These are phyloP conservation scores for Tichodroma muraria DNA, from an alignment of 2,113 vertebrate species.

Conservation along the genomic window DNA sequence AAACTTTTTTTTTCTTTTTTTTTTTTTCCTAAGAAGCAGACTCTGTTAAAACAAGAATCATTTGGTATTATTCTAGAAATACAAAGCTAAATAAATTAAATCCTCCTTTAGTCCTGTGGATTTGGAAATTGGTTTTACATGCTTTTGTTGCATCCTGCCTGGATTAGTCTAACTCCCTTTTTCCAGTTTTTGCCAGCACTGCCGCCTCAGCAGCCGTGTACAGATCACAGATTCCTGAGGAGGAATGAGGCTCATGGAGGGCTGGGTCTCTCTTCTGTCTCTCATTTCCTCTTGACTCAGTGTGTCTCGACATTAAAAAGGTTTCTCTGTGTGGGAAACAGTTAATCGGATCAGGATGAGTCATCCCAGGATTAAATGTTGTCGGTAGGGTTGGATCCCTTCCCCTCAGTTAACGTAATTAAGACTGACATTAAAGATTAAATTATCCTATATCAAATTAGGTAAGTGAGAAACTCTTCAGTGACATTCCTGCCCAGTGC, in stretches of 20 bases:
- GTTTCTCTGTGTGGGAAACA: neutral
- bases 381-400: neutral
- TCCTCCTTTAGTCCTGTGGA: neutral
- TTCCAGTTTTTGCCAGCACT: neutral
- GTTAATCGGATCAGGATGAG: constrained; percentile 23
- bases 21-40: neutral
- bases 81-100: constrained; percentile 8
- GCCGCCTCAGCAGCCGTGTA: neutral
- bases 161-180: constrained; percentile 10
- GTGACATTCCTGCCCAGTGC: neutral
- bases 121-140: constrained; percentile 41
- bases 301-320: neutral
- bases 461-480: neutral
- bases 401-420: neutral
- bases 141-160: neutral
- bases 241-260: neutral
- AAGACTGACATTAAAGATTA: constrained; percentile 14
- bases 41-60: neutral
- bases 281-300: neutral
- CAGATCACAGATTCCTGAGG: neutral
- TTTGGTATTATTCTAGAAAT: constrained; percentile 10
- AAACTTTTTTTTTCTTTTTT: neutral
- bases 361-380: neutral
- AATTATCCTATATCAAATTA: neutral
- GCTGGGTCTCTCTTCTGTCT: neutral